These are phyloP conservation scores for Plagodis dolabraria DNA, from an alignment of 2,888 invertebrate genomes.

Conservation along the genomic window DNA sequence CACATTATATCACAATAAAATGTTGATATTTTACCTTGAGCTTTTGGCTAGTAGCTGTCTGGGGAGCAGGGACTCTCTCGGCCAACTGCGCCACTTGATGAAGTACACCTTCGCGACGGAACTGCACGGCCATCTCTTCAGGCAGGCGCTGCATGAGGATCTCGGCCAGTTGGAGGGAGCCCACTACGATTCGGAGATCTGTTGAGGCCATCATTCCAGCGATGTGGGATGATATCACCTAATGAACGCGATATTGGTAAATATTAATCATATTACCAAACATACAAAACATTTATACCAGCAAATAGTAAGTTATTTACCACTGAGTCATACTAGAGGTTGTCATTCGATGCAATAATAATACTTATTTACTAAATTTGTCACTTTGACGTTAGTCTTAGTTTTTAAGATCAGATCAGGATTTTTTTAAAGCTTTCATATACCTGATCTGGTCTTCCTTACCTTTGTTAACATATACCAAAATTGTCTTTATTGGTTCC, in stretches of 20 bases:
- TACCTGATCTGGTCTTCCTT: too few species aligned
- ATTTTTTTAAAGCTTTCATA: too few species aligned
- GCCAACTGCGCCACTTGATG: constrained; percentile 89
- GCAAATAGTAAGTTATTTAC: too few species aligned
- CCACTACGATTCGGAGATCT: constrained; percentile 98
- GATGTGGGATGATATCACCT: constrained; percentile 96
- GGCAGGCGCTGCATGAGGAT: constrained; percentile 98
- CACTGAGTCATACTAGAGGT: too few species aligned
- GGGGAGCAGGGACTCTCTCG: constrained; percentile 53
- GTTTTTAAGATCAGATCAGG: too few species aligned
- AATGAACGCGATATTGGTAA: background rate
- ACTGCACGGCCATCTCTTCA: constrained; percentile 97
- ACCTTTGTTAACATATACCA: too few species aligned
- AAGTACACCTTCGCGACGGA: constrained; percentile 98
- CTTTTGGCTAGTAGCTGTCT: constrained; percentile 81
- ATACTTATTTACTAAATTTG: too few species aligned
- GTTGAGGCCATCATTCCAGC: constrained; percentile 99
- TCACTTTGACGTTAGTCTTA: too few species aligned
- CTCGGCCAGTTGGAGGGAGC: constrained; percentile 98
- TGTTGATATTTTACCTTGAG: constrained; percentile 57
- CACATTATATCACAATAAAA: too few species aligned
- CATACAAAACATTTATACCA: too few species aligned
- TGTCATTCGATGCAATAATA: too few species aligned
- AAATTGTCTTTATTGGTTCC: too few species aligned
- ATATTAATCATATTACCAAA: background rate